These are phyloP conservation scores for Pygoscelis antarcticus DNA, from an alignment of 2,113 vertebrate species.

Conservation along the genomic window DNA sequence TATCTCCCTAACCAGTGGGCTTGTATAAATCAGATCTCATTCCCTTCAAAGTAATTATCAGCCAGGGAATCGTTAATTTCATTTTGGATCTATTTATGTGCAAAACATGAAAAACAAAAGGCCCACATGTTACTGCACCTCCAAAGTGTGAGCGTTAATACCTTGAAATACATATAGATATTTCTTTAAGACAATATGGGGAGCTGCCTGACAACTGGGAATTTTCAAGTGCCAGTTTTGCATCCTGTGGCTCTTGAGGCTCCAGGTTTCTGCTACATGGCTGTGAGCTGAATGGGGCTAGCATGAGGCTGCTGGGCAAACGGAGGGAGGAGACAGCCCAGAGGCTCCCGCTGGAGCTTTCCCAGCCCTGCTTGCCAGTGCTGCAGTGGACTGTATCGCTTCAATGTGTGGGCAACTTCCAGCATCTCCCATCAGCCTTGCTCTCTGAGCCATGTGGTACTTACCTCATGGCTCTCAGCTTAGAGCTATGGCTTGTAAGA, in stretches of 20 bases:
- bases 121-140: neutral
- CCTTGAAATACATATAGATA: neutral
- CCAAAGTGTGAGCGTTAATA: neutral
- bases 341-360: neutral
- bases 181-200: neutral
- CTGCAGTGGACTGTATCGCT: neutral
- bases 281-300: neutral
- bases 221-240: neutral
- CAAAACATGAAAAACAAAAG: slow-evolving; percentile 42
- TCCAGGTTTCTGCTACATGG: neutral
- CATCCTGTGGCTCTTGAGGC: neutral
- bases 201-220: neutral
- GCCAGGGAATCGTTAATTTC: slow-evolving; percentile 45
- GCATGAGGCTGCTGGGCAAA: neutral
- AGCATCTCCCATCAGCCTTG: neutral
- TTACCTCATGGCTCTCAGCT: neutral
- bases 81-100: slow-evolving; percentile 50
- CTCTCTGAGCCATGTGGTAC: neutral
- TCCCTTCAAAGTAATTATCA: slow-evolving; percentile 60
- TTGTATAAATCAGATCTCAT: slow-evolving; percentile 43
- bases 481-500: neutral
- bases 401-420: fast-evolving
- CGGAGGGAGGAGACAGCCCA: neutral
- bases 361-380: neutral
- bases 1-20: slow-evolving; percentile 46